phyloP scores from a whole-genome alignment of 2,113 vertebrate species.

The Corvus moneduloides region DNA sequence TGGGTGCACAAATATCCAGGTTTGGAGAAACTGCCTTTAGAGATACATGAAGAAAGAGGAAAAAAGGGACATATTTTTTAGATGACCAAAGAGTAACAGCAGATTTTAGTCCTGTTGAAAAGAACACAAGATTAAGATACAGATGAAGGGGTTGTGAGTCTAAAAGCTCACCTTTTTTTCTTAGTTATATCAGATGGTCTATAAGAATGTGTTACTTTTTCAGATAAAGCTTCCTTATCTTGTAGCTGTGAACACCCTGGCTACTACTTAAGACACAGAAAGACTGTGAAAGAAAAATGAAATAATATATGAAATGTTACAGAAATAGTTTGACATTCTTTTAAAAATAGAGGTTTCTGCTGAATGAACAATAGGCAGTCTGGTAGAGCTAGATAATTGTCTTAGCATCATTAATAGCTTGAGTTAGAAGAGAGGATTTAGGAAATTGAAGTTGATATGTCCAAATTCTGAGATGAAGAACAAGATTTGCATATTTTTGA shows the following conservation, averaged over 20 bases:
- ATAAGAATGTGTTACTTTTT: neutral
- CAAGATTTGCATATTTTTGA: constrained; percentile 38
- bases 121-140: neutral
- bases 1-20: neutral
- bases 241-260: neutral
- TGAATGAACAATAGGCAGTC: neutral
- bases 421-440: constrained; percentile 34
- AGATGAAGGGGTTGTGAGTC: neutral
- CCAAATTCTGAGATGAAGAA: constrained; percentile 39
- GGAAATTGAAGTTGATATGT: constrained; percentile 35
- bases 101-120: neutral
- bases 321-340: constrained; percentile 13
- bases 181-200: neutral
- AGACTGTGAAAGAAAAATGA: neutral
- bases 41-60: neutral
- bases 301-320: neutral
- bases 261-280: neutral
- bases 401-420: constrained; percentile 29
- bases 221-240: neutral
- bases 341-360: neutral
- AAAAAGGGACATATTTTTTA: neutral
- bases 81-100: neutral
- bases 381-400: constrained; percentile 33
- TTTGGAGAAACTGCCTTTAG: neutral
- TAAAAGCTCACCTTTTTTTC: neutral